These are phyloP conservation scores for Nycticebus coucang DNA, from an alignment of 2,113 vertebrate species.

Conservation along the genomic window DNA sequence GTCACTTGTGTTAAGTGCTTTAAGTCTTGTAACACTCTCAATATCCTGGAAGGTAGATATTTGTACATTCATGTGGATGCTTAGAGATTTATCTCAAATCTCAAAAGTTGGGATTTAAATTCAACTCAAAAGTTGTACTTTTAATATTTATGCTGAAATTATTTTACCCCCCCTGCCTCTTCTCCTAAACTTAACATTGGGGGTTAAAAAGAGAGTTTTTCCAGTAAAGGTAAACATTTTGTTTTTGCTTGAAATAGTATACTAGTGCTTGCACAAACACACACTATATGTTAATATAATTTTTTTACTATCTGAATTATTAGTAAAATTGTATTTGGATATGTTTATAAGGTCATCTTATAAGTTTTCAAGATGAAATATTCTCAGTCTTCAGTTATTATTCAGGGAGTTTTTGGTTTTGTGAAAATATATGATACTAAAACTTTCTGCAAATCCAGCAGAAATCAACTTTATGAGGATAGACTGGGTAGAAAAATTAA, in stretches of 20 bases:
- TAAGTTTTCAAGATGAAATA: slow-evolving; percentile 48
- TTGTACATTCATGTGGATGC: neutral
- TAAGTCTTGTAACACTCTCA: neutral
- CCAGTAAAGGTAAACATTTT: neutral
- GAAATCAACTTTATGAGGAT: slow-evolving; percentile 60
- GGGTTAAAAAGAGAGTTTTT: neutral
- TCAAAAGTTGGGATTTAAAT: slow-evolving; percentile 4
- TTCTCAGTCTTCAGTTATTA: slow-evolving; percentile 11
- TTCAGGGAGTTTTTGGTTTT: slow-evolving; percentile 42
- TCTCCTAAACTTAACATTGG: neutral
- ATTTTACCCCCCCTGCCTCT: neutral
- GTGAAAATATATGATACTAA: slow-evolving; percentile 26
- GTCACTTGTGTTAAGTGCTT: neutral
- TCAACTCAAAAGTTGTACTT: neutral
- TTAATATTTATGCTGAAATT: neutral
- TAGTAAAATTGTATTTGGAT: neutral
- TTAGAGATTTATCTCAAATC: neutral
- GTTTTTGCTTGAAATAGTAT: slow-evolving; percentile 18
- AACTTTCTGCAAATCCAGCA: slow-evolving; percentile 63
- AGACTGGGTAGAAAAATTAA: slow-evolving; percentile 68
- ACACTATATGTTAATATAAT: neutral
- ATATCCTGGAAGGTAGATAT: neutral
- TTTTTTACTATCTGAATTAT: slow-evolving; percentile 10
- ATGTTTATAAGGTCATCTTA: neutral
- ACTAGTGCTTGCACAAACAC: neutral